Conservation (phyloP, 2,797 vertebrate species). For the Champsocephalus gunnari region DNA sequence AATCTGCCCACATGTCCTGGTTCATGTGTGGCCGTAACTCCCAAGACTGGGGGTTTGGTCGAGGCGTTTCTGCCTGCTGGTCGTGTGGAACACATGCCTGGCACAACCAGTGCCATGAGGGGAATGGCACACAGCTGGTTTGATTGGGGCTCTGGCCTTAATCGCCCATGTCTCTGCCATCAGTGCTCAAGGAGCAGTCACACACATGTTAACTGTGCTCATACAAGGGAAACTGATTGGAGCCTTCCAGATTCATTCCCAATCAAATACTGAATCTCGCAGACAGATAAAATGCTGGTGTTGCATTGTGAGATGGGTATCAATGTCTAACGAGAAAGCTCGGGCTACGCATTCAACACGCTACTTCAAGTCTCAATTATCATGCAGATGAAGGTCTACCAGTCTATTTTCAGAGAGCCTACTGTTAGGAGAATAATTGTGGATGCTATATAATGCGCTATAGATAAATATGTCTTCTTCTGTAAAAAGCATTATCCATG, state of each 20-base stretch:
- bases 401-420: constrained; percentile 53
- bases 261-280: constrained; percentile 65
- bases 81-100: constrained; percentile 74
- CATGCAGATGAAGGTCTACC: constrained; percentile 45
- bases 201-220: constrained; percentile 73
- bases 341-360: constrained; percentile 34
- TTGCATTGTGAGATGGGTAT: constrained; percentile 59
- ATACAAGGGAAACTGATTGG: constrained; percentile 82
- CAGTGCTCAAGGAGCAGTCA: constrained; percentile 77
- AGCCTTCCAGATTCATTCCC: constrained; percentile 66
- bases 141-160: constrained; percentile 79
- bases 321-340: constrained; percentile 58
- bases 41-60: constrained; percentile 63
- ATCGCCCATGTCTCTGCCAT: constrained; percentile 75
- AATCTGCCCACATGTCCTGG: constrained; percentile 70
- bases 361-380: constrained; percentile 45
- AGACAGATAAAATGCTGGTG: constrained; percentile 67
- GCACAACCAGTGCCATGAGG: constrained; percentile 59
- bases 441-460: constrained; percentile 18
- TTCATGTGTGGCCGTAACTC: constrained; percentile 76
- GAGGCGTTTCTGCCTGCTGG: constrained; percentile 52
- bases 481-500: constrained; percentile 61
- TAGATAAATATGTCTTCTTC: constrained; percentile 58
- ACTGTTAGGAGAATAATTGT: constrained; percentile 50
- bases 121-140: constrained; percentile 78